Base-by-base conservation (phyloP, 2,797 vertebrate genomes). In the Octomys mimax region DNA sequence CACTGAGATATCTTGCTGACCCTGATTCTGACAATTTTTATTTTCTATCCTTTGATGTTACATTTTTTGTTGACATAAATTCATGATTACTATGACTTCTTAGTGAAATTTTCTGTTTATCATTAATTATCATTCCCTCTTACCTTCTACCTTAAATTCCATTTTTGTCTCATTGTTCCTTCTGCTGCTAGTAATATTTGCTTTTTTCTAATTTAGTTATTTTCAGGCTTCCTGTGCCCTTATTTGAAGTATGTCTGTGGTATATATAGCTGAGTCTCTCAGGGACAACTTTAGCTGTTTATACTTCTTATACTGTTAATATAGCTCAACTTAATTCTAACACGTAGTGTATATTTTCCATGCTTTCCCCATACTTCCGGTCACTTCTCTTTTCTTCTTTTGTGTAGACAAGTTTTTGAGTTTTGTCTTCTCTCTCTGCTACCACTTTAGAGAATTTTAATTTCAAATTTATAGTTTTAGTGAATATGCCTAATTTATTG, bases 61-160 rank as follows among this genome's bases (percentile, higher is more conserved):
- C 36, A 39, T 81, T 80, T 39, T 31, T 87, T 36, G 57, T 88
- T 64, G 46, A 64, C 49, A 82, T 88, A 87, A 71, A 64, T 93
- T 42, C 42, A 64, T 75, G 68, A 88, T 57, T 77, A 46, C 26
- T 46, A 49, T 77, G 46, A 77, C 42, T 77, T 77, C 26, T 49
- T 77, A 18, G 42, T 39, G 33, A 39, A 26, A 7, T 81, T 59
- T 26, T 59, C 54, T 46, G 39, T 75, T 16, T 77, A 31, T 46
- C 73, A 46, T 46, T 71, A 39, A 71, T 71, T 77, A 77, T 49
- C 42, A 77, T 31, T 77, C 42, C 24, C 10, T 39, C 13, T 26
- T 39, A 39, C 68, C 75, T 80, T 93, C 77, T 26, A 62, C 64
- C 57, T 93, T 70, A 92, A 93, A 62, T 52, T 93, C 54, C 33